Base-by-base conservation (phyloP, 2,888 invertebrate species). In the Mimachlamys varia region DNA sequence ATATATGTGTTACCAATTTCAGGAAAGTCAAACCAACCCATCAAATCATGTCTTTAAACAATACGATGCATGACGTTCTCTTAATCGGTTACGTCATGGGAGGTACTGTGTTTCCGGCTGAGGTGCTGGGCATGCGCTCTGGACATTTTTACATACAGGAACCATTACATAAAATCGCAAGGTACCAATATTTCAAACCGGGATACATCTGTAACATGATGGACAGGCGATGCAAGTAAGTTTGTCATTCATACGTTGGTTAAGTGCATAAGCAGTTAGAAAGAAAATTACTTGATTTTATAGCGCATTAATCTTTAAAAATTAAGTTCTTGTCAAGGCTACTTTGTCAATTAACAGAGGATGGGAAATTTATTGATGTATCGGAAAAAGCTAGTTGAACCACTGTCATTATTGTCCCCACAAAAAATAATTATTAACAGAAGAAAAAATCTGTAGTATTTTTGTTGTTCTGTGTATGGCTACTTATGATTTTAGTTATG, bases 11-110 rank as follows among this genome's bases (percentile, higher is more conserved):
- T 76, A 76, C 12, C 22, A 7, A 76, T 76, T 76, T 76, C 33
- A 76, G 76, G 76, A 76, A 7, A 76, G 22, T 22, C 27, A 76
- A 76, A 12, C 76, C 19, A 4, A 33, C 27, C 22, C 27, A 33
- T 2, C 76, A 12, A 27, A 27, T 15, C 2, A 53, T 33, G 27
- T 76, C 33, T 76, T 76, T 12, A 27, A 76, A 76, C 27, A 4
- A 76, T 12, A 33, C 33, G 27, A 76, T 76, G 0, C 27, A 17
- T 12, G 76, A 76, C 33, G 76, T 76, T 4, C 76, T 76, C 22
- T 27, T 76, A 12, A 76, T 76, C 33, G 76, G 76, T 27, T 76
- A 76, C 76, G 76, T 76, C 76, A 76, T 76, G 76, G 76, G 76
- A 76, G 76, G 76, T 12, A 33, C 76, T 15, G 76, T 76, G 15